Base-by-base conservation (phyloP, 2,888 invertebrate species). In the Cataglyphis cursor region DNA sequence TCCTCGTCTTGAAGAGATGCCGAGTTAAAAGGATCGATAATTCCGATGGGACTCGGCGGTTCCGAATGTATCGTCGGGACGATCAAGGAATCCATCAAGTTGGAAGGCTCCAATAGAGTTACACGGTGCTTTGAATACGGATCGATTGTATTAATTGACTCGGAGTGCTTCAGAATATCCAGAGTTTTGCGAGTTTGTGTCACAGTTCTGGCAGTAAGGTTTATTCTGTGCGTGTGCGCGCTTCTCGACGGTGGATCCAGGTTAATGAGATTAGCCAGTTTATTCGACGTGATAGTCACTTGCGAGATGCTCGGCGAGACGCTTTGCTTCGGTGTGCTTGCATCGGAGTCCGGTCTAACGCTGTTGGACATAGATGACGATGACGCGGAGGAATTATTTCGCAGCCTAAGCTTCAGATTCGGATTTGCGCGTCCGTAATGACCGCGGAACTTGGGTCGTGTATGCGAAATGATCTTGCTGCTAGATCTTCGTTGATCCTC, bases 11-110 rank as follows among this genome's bases (percentile, higher is more conserved):
- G 81, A 0, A 92, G 85, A 0, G 92, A 89, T 4, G 88, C 91
- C 18, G 93, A 82, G 0, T 93, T 91, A 18, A 92, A 88, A 0
- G 93, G 92, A 35, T 94, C 93, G 64, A 94, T 90, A 6, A 6
- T 35, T 35, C 35, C 35, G 0, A 35, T 6, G 0, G 94, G 94
- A 85, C 94, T 94, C 3, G 94, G 92, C 0, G 94, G 94, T 70
- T 94, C 94, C 18, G 94, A 94, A 65, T 93, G 93, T 84, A 93
- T 91, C 4, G 88, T 90, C 2, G 94, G 94, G 1, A 94, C 92
- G 1, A 82, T 81, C 12, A 94, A 84, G 10, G 89, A 89, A 10
- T 93, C 90, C 83, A 87, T 88, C 35, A 92, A 62, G 21, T 86
- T 88, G 41, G 85, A 89, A 0, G 93, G 90, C 38, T 91, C 90